Percentiles rank a stretch among this genome's conserved stretches.
These are phyloP conservation scores for Mugil cephalus DNA, from an alignment of 2,113 vertebrate genomes.

Conservation along the genomic window DNA sequence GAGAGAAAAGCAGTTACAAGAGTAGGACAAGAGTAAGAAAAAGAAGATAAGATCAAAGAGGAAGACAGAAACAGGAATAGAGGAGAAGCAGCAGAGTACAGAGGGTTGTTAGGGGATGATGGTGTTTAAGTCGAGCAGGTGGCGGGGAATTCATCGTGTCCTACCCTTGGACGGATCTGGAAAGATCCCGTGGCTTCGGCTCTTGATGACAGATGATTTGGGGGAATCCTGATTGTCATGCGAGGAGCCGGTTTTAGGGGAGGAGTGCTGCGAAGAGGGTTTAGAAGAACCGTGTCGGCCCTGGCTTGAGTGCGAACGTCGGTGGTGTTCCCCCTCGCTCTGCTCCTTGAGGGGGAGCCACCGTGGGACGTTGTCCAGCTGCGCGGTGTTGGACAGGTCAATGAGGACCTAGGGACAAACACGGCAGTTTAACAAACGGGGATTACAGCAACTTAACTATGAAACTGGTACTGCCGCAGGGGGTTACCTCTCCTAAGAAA, in stretches of 20 bases:
- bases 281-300: conserved; percentile 91
- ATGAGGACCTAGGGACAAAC: conserved; percentile 89
- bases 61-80: conserved; percentile 7
- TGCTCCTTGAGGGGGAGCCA: conserved; percentile 97
- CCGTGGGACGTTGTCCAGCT: conserved; percentile 92
- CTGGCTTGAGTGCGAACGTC: conserved; percentile 90
- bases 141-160: conserved; percentile 44
- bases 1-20: conserved; percentile 25
- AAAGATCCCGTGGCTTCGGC: conserved; percentile 97
- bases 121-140: conserved; percentile 37
- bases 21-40: conserved; percentile 3
- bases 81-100: conserved; percentile 18
- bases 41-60: conserved; percentile 17
- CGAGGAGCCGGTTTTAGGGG: conserved; percentile 86
- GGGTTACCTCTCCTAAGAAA: conserved; percentile 96
- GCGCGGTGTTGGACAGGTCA: conserved; percentile 90
- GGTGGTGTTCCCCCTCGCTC: conserved; percentile 92
- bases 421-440: neutral
- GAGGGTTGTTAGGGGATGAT: conserved; percentile 32
- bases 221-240: conserved; percentile 91
- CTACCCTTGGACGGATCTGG: conserved; percentile 98
- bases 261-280: conserved; percentile 86
- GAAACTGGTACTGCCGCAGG: too few species aligned
- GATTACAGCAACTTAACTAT: too few species aligned
- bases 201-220: conserved; percentile 98